Evolutionary conservation across 2,888 invertebrate species (phyloP), one percentile per base, ranked within the genome.

Genomic region (Brenthis daphne): DNA sequence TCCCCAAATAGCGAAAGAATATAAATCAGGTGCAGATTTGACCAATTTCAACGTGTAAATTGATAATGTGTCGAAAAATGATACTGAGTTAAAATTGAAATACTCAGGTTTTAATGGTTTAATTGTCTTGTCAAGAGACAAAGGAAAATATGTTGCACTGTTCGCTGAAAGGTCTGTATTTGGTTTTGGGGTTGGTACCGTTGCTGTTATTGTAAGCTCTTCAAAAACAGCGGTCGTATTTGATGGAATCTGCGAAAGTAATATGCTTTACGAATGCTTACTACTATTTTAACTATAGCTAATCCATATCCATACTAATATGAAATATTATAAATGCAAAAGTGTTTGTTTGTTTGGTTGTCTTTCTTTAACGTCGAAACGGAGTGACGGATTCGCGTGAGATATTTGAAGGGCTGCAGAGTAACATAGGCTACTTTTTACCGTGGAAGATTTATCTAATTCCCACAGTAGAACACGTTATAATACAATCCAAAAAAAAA

Each of bases 1-100:
- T 0, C 94, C 94, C 86, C 92, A 94, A 8, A 94, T 81, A 0
- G 88, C 93, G 68, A 94, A 94, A 5, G 87, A 81, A 55, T 94
- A 87, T 57, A 94, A 74, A 55, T 93, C 85, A 2, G 78, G 79
- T 5, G 78, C 68, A 6, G 65, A 70, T 53, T 82, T 81, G 1
- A 71, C 76, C 57, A 92, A 76, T 3, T 73, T 75, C 43, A 87
- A 73, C 0, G 76, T 81, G 55, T 81, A 83, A 3, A 78, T 70
- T 0, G 84, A 82, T 0, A 61, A 73, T 2, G 66, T 72, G 20
- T 75, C 68, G 0, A 73, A 78, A 1, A 73, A 65, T 1, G 50
- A 66, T 2, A 69, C 69, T 50, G 76, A 74, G 0, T 65, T 76
- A 70, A 86, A 93, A 0, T 77, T 76, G 70, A 83, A 92, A 5